Base-by-base conservation (phyloP, 53 echinoderm and acorn worm species). In the Hippasteria phrygiana region DNA sequence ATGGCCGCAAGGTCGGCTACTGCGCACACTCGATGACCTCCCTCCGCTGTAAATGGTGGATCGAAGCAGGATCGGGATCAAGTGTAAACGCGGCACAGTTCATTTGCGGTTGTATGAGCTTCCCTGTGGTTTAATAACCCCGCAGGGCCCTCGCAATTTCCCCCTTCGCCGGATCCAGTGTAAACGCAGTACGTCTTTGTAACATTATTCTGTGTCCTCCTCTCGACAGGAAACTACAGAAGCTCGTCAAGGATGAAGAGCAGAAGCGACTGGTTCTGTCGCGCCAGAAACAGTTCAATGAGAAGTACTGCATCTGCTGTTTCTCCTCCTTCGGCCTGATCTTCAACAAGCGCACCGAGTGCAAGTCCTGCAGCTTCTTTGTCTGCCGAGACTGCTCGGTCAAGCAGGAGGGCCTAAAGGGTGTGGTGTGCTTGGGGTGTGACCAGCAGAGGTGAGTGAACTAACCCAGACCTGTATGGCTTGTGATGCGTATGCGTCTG, bases 221-320 rank as follows among this genome's bases (percentile, higher is more conserved):
- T 42, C 39, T 85, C 27, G 87, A 6, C 93, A 98, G 99, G 59
- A 75, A 96, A 83, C 88, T 99, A 17, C 94, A 96, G 75, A 90
- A 94, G 59, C 87, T 89, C 26, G 95, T 99, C 22, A 91, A 99
- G 24, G 93, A 96, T 78, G 99, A 99, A 64, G 93, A 96, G 17
- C 94, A 96, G 47, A 99, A 99, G 86, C 90, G 99, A 54, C 91
- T 93, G 75, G 95, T 99, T 37, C 90, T 99, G 88, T 99, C 99
- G 45, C 83, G 95, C 54, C 96, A 99, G 93, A 88, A 93, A 80
- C 73, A 91, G 66, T 99, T 99, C 93, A 99, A 99, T 42, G 91
- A 93, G 87, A 99, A 94, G 53, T 93, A 99, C 77, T 99, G 99
- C 89, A 96, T 99, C 88, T 94, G 99, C 56, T 99, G 99, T 56